phyloP scores from a whole-genome alignment of 1,140 invertebrate genomes.

The Thrips palmi region DNA sequence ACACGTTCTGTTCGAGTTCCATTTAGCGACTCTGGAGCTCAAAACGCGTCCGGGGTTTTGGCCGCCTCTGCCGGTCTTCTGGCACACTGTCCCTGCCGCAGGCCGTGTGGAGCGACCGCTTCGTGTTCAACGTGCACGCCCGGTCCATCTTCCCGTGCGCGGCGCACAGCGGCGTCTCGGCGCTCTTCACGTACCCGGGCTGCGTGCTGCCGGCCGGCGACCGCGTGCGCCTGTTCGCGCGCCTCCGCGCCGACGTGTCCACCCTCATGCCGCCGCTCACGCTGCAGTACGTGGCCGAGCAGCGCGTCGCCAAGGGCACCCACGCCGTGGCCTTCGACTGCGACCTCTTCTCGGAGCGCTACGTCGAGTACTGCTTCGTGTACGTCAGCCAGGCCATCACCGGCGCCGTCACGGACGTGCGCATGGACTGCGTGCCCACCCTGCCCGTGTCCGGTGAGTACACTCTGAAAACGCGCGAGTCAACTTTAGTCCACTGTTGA shows the following conservation, averaged over 20 bases:
- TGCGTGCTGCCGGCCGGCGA: slow-evolving; percentile 55
- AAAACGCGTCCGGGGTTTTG: no score
- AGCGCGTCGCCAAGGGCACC: slow-evolving; percentile 38
- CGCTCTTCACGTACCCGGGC: slow-evolving; percentile 61
- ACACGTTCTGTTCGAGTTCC: no score
- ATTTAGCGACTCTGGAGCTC: no score
- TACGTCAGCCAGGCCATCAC: slow-evolving; percentile 66
- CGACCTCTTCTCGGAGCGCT: slow-evolving; percentile 61
- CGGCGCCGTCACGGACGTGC: slow-evolving; percentile 59
- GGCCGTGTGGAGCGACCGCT: slow-evolving; percentile 65
- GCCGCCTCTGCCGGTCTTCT: no score
- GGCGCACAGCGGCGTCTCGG: slow-evolving; percentile 39
- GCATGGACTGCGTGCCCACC: slow-evolving; percentile 62
- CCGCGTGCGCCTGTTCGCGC: slow-evolving; percentile 51
- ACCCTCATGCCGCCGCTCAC: slow-evolving; percentile 35
- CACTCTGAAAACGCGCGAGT: background rate
- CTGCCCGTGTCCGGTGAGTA: slow-evolving; percentile 49
- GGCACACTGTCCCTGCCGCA: slow-evolving; percentile 22
- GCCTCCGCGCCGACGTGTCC: slow-evolving; percentile 42
- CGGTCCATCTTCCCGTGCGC: slow-evolving; percentile 63
- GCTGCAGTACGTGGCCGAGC: slow-evolving; percentile 43
- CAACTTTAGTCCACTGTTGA: background rate
- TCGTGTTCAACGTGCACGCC: slow-evolving; percentile 61
- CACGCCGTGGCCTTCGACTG: slow-evolving; percentile 59
- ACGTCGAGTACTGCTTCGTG: slow-evolving; percentile 68